Evolutionary conservation across 2,113 vertebrate genomes (phyloP), one percentile per base, ranked within the genome.

Genomic region (Melanocharis versteri): DNA sequence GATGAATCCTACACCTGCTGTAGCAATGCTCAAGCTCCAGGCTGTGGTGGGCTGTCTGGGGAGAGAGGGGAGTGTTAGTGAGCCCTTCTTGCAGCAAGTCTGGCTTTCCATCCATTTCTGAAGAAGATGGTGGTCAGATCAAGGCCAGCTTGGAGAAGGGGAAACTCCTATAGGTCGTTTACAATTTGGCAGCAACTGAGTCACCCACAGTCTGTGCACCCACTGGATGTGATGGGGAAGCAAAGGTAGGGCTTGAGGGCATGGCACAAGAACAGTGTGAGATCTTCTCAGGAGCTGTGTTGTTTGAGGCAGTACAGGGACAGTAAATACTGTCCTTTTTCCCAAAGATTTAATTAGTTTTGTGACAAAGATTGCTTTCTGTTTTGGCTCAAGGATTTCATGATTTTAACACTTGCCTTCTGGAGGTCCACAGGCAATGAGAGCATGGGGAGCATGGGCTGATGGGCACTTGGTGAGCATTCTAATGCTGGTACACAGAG

Each of bases 401-500:
- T 57, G 31, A 62, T 89, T 94, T 73, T 82, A 87, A 53, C 16
- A 40, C 13, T 79, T 91, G n/a, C 31, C 9, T 16, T 87, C 54
- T 83, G 18, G 48, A 62, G 27, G 27, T 54, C 48, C 56, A 24
- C 15, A 37, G 56, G 42, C 61, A 18, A 11, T 5, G 15, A 61
- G 47, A 54, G n/a, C 30, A 15, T 40, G 47, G 18, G 20, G 14
- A 78, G 3, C 15, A 2, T 4, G 3, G 23, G 42, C n/a, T 85
- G 42, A 35, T 33, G 44, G 27, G 35, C 7, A 4, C 21, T 54
- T 33, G 39, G 11, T 9, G 10, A 71, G 16, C 2, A 1, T n/a
- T 73, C 35, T 28, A 54, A 26, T 8, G 2, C 20, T 10, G 3
- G 6, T 68, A 15, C 40, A 9, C 0, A 1, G 33, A 20, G 31